phyloP scores from a whole-genome alignment of 2,888 invertebrate species.

The Tipula confusa region DNA sequence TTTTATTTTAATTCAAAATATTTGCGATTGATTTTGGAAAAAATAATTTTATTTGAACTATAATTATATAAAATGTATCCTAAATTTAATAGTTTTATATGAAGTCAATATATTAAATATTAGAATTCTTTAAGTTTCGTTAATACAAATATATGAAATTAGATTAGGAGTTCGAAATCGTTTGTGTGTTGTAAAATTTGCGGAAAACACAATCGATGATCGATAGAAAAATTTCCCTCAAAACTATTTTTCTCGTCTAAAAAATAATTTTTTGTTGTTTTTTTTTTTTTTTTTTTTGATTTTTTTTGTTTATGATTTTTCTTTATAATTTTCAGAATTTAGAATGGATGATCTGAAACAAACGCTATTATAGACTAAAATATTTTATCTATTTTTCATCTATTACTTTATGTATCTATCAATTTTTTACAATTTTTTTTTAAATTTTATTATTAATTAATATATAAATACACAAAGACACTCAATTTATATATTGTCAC shows the following conservation, averaged over 20 bases:
- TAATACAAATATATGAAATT: background rate
- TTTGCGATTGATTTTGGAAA: background rate
- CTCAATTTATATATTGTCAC: background rate
- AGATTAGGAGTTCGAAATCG: background rate
- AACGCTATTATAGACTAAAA: constrained; percentile 7
- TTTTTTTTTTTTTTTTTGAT: background rate
- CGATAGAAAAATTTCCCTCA: background rate
- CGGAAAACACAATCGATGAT: background rate
- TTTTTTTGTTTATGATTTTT: background rate
- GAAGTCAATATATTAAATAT: background rate
- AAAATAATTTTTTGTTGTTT: background rate
- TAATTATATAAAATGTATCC: background rate
- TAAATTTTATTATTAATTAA: background rate
- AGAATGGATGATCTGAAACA: background rate
- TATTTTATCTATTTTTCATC: background rate
- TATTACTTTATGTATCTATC: constrained; percentile 3
- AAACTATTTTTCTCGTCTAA: background rate
- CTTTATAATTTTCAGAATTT: constrained; percentile 20
- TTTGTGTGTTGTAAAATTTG: background rate
- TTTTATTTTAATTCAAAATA: too few relatives aligned
- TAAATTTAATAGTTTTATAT: background rate
- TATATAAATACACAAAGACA: background rate
- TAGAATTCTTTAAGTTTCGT: too few relatives aligned
- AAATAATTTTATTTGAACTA: background rate
- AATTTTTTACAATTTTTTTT: background rate